Percentiles rank a stretch among this genome's conserved stretches.
phyloP scores from a whole-genome alignment of 2,797 vertebrate genomes.

The Acanthurus tractus region DNA sequence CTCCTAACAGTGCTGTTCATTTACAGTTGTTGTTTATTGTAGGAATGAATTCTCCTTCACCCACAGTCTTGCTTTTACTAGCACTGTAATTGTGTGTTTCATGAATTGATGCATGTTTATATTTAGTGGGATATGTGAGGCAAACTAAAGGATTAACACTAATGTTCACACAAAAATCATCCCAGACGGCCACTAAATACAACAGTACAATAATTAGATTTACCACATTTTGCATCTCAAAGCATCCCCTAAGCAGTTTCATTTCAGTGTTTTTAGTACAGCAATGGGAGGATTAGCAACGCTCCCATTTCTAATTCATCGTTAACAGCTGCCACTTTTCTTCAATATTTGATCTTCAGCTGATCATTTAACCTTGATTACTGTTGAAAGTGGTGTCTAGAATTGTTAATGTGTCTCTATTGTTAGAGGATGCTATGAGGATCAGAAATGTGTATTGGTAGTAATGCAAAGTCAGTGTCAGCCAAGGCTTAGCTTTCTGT shows the following conservation, averaged over 20 bases:
- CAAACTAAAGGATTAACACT: slow-evolving; percentile 46
- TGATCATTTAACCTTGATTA: slow-evolving; percentile 45
- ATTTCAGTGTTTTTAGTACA: slow-evolving; percentile 41
- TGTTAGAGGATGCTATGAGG: slow-evolving; percentile 21
- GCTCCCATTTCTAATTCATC: slow-evolving; percentile 29
- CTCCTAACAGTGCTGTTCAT: neutral
- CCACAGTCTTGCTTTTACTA: slow-evolving; percentile 5
- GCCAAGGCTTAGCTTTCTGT: slow-evolving; percentile 1
- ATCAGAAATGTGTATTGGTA: neutral
- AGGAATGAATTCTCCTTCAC: neutral
- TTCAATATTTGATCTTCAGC: slow-evolving; percentile 40
- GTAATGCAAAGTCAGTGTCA: slow-evolving; percentile 4
- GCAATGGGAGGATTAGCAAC: slow-evolving; percentile 33
- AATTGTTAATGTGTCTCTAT: slow-evolving; percentile 20
- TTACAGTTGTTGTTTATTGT: neutral
- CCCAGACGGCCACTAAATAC: slow-evolving; percentile 40
- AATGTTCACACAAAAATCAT: slow-evolving; percentile 52
- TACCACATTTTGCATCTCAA: slow-evolving; percentile 54
- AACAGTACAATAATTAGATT: slow-evolving; percentile 58
- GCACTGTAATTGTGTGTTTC: slow-evolving; percentile 19
- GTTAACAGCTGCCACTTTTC: slow-evolving; percentile 39
- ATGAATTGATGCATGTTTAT: slow-evolving; percentile 35
- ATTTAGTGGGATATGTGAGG: slow-evolving; percentile 33
- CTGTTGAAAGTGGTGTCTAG: slow-evolving; percentile 11
- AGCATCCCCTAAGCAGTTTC: slow-evolving; percentile 32